These are phyloP conservation scores for Orthosia cruda DNA, from an alignment of 2,888 invertebrate genomes.

Conservation along the genomic window DNA sequence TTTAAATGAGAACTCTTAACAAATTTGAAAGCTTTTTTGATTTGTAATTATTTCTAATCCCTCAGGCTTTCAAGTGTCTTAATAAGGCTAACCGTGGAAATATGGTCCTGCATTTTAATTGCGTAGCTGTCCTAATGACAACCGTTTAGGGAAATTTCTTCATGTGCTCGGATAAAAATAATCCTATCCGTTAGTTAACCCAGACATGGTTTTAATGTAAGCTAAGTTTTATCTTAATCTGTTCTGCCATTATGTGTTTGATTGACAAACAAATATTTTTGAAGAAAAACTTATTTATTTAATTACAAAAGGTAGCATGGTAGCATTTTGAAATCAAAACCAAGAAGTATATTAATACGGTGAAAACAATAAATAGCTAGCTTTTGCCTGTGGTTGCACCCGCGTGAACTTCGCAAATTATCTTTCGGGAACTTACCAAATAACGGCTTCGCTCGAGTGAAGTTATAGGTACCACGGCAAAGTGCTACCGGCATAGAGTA, in stretches of 20 bases:
- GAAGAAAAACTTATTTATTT: neutral
- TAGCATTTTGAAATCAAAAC: too few species aligned
- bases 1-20: too few species aligned
- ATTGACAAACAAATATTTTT: neutral
- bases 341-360: too few species aligned
- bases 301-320: too few species aligned
- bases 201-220: neutral
- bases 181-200: neutral
- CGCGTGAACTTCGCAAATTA: too few species aligned
- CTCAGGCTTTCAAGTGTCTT: neutral
- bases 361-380: too few species aligned
- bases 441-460: too few species aligned
- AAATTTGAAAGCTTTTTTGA: too few species aligned
- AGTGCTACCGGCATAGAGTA: too few species aligned
- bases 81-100: neutral
- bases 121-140: conserved; percentile 6
- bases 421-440: too few species aligned
- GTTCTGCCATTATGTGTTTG: neutral
- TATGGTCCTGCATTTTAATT: neutral
- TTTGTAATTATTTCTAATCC: conserved; percentile 2
- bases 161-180: neutral
- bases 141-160: conserved; percentile 13
- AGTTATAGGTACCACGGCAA: too few species aligned
- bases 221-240: neutral
- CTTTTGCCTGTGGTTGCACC: too few species aligned